phyloP scores from a whole-genome alignment of 2,113 vertebrate species.

The Leucopsar rothschildi region DNA sequence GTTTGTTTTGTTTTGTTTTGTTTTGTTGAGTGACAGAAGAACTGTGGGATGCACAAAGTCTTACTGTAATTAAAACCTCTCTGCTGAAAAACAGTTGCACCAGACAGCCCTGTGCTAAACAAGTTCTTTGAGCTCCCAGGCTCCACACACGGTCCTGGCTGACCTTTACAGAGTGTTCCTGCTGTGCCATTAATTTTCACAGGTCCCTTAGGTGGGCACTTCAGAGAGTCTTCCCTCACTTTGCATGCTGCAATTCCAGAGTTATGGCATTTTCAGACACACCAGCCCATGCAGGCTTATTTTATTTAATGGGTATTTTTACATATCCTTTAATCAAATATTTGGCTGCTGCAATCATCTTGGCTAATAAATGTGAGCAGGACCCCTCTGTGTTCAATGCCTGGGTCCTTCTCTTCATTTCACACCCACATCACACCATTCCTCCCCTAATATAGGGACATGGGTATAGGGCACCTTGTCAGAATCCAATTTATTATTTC shows the following conservation, averaged over 20 bases:
- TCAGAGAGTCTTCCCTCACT: not conserved
- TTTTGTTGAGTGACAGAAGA: not conserved
- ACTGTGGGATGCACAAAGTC: rapidly evolving
- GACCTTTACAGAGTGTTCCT: not conserved
- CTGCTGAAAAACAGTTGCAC: not conserved
- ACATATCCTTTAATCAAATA: constrained; percentile 50
- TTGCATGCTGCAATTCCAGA: rapidly evolving
- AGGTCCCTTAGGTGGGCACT: not conserved
- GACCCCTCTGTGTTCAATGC: not conserved
- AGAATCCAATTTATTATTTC: constrained; percentile 40
- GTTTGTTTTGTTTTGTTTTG: not conserved
- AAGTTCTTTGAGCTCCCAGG: not conserved
- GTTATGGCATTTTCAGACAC: not conserved
- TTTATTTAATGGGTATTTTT: constrained; percentile 18
- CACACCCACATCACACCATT: not conserved
- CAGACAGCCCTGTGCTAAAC: not conserved
- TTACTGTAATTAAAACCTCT: not conserved
- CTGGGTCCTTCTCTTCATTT: not conserved
- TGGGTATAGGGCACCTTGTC: not conserved
- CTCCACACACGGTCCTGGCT: not conserved
- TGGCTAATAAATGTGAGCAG: constrained; percentile 50
- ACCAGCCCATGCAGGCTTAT: not conserved
- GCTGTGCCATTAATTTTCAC: not conserved
- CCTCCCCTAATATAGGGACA: constrained; percentile 8
- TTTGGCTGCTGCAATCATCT: not conserved